A percentile compares a stretch with the other conserved stretches of the same genome.
Evolutionary conservation across 2,113 vertebrate genomes (phyloP).

Genomic region (Jaculus jaculus): DNA sequence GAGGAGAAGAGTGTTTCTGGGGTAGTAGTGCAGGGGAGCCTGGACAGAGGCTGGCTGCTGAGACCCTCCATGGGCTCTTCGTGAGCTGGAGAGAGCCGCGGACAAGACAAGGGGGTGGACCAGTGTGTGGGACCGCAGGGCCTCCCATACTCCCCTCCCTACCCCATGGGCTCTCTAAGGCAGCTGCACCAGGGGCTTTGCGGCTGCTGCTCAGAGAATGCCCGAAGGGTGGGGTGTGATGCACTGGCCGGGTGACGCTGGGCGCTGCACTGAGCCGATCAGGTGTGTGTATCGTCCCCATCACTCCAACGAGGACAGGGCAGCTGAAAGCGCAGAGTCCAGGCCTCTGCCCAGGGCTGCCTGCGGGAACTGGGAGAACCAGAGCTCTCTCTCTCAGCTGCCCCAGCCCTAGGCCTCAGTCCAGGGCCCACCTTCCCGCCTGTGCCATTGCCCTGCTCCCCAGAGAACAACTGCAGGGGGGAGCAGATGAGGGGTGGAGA

Average conservation of each 20-base stretch:
- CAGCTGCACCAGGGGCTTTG: rapidly evolving
- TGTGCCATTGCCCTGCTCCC: background rate
- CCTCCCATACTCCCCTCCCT: background rate
- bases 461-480: background rate
- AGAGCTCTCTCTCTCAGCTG: background rate
- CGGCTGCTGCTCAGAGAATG: background rate
- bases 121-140: background rate
- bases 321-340: background rate
- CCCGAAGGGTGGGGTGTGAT: rapidly evolving
- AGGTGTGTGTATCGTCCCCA: rapidly evolving
- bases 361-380: background rate
- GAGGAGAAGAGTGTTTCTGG: background rate
- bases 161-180: background rate
- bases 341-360: background rate
- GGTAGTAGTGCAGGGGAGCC: background rate
- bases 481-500: rapidly evolving
- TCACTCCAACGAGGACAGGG: rapidly evolving
- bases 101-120: no score
- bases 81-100: background rate
- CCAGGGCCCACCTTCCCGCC: background rate
- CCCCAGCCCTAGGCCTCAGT: rapidly evolving
- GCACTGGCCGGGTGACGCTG: rapidly evolving
- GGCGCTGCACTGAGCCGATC: rapidly evolving
- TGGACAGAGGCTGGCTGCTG: rapidly evolving
- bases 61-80: background rate